Percentiles rank a stretch among this genome's conserved stretches.
These are phyloP conservation scores for Myiagra hebetior DNA, from an alignment of 2,113 vertebrate genomes.

Conservation along the genomic window DNA sequence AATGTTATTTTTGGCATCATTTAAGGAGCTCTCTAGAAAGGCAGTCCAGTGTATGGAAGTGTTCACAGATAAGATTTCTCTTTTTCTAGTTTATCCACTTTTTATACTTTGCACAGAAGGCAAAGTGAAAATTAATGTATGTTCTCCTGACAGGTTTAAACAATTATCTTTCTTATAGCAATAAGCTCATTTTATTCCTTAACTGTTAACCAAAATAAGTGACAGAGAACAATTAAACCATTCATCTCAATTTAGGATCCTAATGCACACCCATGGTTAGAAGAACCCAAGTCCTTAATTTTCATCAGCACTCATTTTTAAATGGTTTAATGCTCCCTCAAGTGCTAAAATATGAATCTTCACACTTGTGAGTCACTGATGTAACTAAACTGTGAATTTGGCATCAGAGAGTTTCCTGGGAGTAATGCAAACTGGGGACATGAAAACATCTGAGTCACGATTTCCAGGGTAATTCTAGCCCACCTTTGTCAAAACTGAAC, in stretches of 20 bases:
- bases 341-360: conserved; percentile 97
- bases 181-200: background rate
- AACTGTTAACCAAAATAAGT: conserved; percentile 35
- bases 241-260: conserved; percentile 63
- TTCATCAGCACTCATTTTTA: conserved; percentile 78
- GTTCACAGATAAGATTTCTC: background rate
- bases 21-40: background rate
- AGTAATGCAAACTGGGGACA: conserved; percentile 78
- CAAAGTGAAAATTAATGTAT: conserved; percentile 18
- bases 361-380: conserved; percentile 95
- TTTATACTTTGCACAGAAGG: background rate
- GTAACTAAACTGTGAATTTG: conserved; percentile 87
- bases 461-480: conserved; percentile 83
- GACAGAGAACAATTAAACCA: conserved; percentile 33
- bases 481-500: conserved; percentile 78
- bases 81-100: background rate
- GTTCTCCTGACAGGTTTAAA: background rate
- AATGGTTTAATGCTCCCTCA: conserved; percentile 82
- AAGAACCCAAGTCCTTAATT: conserved; percentile 68
- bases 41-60: background rate
- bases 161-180: background rate
- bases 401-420: conserved; percentile 85
- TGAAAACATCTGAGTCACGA: conserved; percentile 84
- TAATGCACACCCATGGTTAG: conserved; percentile 71
- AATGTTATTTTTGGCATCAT: background rate